These are phyloP conservation scores for Cyanistes caeruleus DNA, from an alignment of 2,113 vertebrate species.

Conservation along the genomic window DNA sequence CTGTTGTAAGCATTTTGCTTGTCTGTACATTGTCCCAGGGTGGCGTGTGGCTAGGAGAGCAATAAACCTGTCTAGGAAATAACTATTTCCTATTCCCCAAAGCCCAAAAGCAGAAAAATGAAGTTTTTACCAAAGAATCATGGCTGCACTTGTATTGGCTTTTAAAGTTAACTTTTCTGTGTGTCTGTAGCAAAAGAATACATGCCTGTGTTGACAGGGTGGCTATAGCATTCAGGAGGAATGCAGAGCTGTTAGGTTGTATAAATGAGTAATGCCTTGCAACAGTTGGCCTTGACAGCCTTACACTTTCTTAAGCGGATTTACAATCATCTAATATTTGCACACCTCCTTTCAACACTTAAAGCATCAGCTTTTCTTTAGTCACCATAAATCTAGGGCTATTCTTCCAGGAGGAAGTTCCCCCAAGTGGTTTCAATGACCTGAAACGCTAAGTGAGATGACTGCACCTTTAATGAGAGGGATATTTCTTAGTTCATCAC, in stretches of 20 bases:
- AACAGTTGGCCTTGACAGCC: slow-evolving; percentile 16
- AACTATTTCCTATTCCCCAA: not conserved
- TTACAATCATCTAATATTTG: slow-evolving; percentile 17
- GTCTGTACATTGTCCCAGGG: not conserved
- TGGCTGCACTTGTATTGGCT: not conserved
- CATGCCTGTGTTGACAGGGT: not conserved
- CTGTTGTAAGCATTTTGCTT: not conserved
- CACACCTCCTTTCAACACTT: slow-evolving; percentile 3
- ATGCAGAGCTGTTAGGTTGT: not conserved
- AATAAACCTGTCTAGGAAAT: not conserved
- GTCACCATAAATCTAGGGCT: not conserved
- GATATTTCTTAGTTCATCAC: not conserved
- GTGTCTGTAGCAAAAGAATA: not conserved
- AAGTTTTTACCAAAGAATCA: not conserved
- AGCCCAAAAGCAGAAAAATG: not conserved
- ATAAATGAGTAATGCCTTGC: not conserved
- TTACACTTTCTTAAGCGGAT: not conserved
- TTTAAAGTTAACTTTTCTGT: not conserved
- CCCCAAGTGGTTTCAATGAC: not conserved
- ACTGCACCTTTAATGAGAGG: not conserved
- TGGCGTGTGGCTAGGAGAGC: not conserved
- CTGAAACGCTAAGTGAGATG: not conserved
- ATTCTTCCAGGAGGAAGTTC: not conserved
- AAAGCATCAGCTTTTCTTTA: not conserved
- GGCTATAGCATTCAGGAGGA: not conserved